Percentiles rank a stretch among this genome's conserved stretches.
These are phyloP conservation scores for Miltochrista miniata DNA, from an alignment of 2,888 invertebrate species.

Conservation along the genomic window DNA sequence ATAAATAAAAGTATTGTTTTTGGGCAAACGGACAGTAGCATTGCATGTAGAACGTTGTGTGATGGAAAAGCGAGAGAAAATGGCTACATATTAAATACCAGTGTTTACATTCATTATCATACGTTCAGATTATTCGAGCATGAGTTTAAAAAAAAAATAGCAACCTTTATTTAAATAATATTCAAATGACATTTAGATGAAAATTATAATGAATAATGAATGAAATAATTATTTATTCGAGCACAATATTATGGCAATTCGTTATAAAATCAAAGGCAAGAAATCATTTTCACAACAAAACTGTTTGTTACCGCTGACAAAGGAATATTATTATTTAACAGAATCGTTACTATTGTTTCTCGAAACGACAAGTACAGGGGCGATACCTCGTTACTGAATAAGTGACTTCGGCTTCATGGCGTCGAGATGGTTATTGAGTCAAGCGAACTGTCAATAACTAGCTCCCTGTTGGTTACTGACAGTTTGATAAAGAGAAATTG, in stretches of 20 bases:
- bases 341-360: constrained; percentile 26
- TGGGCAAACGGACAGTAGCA: no score
- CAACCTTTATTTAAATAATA: no score
- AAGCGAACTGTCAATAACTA: not conserved
- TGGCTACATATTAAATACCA: no score
- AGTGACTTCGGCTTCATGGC: not conserved
- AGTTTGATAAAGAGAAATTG: not conserved
- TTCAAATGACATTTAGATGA: no score
- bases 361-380: constrained; percentile 14
- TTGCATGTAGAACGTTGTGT: no score
- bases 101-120: no score
- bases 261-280: not conserved
- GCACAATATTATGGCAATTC: not conserved
- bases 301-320: constrained; percentile 12
- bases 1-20: no score
- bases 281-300: constrained; percentile 13
- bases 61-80: no score
- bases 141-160: no score
- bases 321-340: constrained; percentile 21
- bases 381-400: constrained; percentile 8
- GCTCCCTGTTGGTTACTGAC: not conserved
- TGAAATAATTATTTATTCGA: not conserved
- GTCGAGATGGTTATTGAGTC: not conserved
- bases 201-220: not conserved
- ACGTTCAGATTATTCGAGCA: no score